A percentile compares a stretch with the other conserved stretches of the same genome.
phyloP scores from a whole-genome alignment of 2,113 vertebrate genomes.

The Silurus glanis region DNA sequence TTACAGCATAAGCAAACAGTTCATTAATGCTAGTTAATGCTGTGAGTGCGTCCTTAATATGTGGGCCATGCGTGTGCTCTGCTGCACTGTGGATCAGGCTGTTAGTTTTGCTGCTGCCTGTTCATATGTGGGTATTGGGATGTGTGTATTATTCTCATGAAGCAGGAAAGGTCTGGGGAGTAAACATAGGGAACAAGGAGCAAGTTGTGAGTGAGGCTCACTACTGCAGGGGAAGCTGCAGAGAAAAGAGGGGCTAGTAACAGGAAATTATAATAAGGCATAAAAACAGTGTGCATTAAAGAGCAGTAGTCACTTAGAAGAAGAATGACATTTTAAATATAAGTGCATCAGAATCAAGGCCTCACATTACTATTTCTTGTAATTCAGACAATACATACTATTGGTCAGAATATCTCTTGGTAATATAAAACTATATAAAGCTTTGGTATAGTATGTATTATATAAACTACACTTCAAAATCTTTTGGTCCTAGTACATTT shows the following conservation, averaged over 20 bases:
- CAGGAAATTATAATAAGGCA: not conserved
- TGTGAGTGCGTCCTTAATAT: constrained; percentile 98
- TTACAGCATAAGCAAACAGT: constrained; percentile 99
- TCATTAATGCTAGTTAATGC: constrained; percentile 99
- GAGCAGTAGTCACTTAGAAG: not conserved
- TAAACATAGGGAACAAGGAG: not conserved
- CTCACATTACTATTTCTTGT: not conserved
- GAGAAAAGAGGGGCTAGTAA: not conserved
- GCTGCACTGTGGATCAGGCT: constrained; percentile 75
- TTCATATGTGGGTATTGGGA: constrained; percentile 70
- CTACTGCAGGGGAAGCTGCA: not conserved
- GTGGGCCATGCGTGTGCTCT: constrained; percentile 85
- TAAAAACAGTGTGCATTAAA: not conserved
- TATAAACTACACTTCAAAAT: not conserved
- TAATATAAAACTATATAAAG: not conserved
- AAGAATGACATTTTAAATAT: not conserved
- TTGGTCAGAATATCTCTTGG: not conserved
- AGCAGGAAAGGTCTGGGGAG: constrained; percentile 47
- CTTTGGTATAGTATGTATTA: not conserved
- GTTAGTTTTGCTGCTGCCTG: constrained; percentile 64
- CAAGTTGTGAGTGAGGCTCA: constrained; percentile 40
- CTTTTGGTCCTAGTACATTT: too few species aligned
- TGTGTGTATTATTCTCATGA: constrained; percentile 68
- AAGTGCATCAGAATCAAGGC: not conserved
- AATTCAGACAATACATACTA: not conserved